Base-by-base conservation (phyloP, 2,888 invertebrate species). In the Isoperla grammatica region DNA sequence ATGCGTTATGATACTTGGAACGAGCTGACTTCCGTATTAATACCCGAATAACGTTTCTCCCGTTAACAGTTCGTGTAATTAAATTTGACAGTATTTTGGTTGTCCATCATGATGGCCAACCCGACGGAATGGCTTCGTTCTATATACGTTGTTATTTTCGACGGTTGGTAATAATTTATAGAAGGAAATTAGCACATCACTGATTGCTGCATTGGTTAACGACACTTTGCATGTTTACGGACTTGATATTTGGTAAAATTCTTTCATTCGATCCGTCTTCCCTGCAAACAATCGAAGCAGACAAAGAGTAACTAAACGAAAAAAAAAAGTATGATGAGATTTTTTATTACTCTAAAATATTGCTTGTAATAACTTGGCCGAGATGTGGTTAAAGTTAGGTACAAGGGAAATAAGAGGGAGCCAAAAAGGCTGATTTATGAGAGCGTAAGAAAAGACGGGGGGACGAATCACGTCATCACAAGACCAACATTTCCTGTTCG, bases 41-140 rank as follows among this genome's bases (percentile, higher is more conserved):
- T 29, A 29, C 29, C n/a, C 29, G 29, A 29, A 29, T 29, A 29
- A 29, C 29, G 8, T 69, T 70, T 66, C 69, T 69, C 68, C 69
- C 68, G 68, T 67, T 68, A 71, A 69, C 65, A 59, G 66, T 66
- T 23, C 15, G 9, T 17, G 53, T 57, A 40, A 55, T 29, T 29
- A 29, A 29, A 4, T 29, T 29, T 29, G 29, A 29, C 29, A 29
- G 29, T 29, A 29, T 29, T 29, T 29, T 8, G 29, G 29, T 29
- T 29, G 29, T 29, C 29, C 8, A 29, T 29, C 8, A 6, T 29
- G n/a, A n/a, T n/a, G n/a, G 8, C 29, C 29, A 29, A 29, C 29
- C 29, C 29, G 29, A 29, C 8, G 29, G 29, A 29, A 29, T 29
- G 29, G 8, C 8, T n/a, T n/a, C n/a, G 8, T 29, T 29, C 8